Conservation (phyloP, 2,113 vertebrate species). For the Pangasianodon hypophthalmus region DNA sequence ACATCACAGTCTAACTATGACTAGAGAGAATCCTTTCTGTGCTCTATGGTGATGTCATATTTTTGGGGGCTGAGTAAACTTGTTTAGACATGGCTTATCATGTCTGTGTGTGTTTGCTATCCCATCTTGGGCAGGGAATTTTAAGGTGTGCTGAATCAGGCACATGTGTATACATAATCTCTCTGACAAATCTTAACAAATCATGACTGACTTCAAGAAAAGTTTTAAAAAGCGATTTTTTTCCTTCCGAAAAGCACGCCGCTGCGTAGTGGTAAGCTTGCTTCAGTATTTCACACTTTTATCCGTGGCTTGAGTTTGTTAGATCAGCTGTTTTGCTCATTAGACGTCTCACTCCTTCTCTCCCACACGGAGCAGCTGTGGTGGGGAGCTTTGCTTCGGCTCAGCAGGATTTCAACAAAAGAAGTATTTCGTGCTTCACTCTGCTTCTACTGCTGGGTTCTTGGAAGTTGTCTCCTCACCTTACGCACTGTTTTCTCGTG, state of each 20-base stretch:
- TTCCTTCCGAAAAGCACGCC: conserved; percentile 73
- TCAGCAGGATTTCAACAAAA: conserved; percentile 50
- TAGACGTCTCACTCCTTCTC: conserved; percentile 47
- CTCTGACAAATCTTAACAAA: conserved; percentile 9
- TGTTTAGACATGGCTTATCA: conserved; percentile 78
- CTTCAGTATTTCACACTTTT: conserved; percentile 43
- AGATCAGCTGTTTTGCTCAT: conserved; percentile 73
- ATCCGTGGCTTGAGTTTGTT: conserved; percentile 59
- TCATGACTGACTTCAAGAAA: conserved; percentile 20
- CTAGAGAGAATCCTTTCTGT: conserved; percentile 12
- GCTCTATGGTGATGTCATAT: neutral
- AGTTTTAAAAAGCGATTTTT: conserved; percentile 74
- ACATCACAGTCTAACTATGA: conserved; percentile 23
- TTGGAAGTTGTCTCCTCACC: conserved; percentile 23
- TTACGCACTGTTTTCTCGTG: conserved; percentile 41
- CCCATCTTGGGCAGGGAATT: conserved; percentile 70
- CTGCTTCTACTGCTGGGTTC: conserved; percentile 53
- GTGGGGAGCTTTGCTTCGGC: conserved; percentile 21
- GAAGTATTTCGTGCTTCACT: conserved; percentile 34
- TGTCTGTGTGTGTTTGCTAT: conserved; percentile 1
- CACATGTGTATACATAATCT: conserved; percentile 59
- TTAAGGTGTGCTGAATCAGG: conserved; percentile 69
- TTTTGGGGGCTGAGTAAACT: conserved; percentile 61
- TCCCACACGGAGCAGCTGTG: conserved; percentile 64
- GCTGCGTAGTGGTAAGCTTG: conserved; percentile 69